Evolutionary conservation across 2,113 vertebrate genomes (phyloP).

Genomic region (Corapipo altera): DNA sequence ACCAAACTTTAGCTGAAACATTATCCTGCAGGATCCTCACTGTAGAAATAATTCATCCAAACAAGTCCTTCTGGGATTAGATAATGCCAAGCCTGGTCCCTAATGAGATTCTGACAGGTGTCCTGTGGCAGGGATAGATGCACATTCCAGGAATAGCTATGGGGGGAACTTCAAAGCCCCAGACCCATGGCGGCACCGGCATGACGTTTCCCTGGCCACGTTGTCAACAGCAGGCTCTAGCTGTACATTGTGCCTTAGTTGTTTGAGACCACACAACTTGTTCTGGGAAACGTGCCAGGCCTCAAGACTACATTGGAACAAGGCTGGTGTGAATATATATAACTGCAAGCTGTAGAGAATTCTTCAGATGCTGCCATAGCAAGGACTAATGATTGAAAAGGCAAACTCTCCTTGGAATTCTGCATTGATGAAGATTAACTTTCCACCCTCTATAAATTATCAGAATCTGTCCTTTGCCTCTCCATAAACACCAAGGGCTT

Average conservation of each 20-base stretch:
- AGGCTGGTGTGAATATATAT: not conserved
- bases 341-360: not conserved
- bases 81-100: not conserved
- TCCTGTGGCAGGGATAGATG: not conserved
- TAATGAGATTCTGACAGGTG: not conserved
- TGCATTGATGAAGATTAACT: not conserved
- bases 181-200: rapidly evolving
- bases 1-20: not conserved
- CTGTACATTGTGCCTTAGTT: not conserved
- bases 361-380: not conserved
- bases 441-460: not conserved
- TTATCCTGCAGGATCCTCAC: not conserved
- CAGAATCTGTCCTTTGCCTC: not conserved
- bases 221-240: not conserved
- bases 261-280: rapidly evolving
- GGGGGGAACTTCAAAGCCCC: not conserved
- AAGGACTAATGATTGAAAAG: not conserved
- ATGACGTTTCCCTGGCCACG: rapidly evolving
- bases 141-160: not conserved
- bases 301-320: not conserved
- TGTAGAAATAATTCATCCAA: constrained; percentile 7
- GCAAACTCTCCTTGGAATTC: not conserved
- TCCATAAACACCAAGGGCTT: not conserved
- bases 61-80: not conserved
- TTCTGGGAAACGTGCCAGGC: constrained; percentile 4